Evolutionary conservation across 2,797 vertebrate genomes (phyloP), one percentile per base, ranked within the genome.

Genomic region (Capromys pilorides): DNA sequence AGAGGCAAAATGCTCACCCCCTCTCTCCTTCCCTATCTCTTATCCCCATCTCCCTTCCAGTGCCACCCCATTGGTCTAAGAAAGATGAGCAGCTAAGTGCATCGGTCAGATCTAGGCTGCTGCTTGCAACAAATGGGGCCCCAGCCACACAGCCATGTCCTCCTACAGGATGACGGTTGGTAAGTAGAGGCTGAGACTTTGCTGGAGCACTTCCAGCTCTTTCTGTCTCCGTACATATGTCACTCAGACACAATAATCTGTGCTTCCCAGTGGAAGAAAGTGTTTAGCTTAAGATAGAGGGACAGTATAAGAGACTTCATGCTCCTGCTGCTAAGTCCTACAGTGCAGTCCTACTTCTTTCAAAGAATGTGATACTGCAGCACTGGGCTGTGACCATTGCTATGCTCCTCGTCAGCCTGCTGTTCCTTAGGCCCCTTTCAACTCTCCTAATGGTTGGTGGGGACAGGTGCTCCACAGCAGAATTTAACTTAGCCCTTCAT

Each of bases 381-480:
- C 33, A 33, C 28, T 26, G 31, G 51, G 16, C 10, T 51, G 39
- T 81, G 61, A 64, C 73, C n/a, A 18, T 54, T 11, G 49, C 28
- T 9, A 0, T n/a, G 45, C 21, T 94, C 91, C 59, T 75, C 49
- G 18, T 73, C 31, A 85, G 78, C 64, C 49, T 93, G 33, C 13
- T 83, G 7, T n/a, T 93, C 75, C 41, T 66, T 45, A 79, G 71
- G 51, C 31, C 75, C 73, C 82, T 95, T 51, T 92, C 69, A 95
- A 33, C 21, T 1, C 41, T 90, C 91, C 51, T 31, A 67, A 81
- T 79, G 73, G 67, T 75, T 90, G 31, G 19, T 90, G 83, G 75
- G 69, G 69, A 73, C 69, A 92, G 92, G 69, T 78, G 64, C 59
- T 85, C 83, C 78, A 90, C 85, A 92, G 75, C 14, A 90, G 51